Evolutionary conservation across 2,797 vertebrate genomes (phyloP).

Genomic region (Chaetodon trifasciatus): DNA sequence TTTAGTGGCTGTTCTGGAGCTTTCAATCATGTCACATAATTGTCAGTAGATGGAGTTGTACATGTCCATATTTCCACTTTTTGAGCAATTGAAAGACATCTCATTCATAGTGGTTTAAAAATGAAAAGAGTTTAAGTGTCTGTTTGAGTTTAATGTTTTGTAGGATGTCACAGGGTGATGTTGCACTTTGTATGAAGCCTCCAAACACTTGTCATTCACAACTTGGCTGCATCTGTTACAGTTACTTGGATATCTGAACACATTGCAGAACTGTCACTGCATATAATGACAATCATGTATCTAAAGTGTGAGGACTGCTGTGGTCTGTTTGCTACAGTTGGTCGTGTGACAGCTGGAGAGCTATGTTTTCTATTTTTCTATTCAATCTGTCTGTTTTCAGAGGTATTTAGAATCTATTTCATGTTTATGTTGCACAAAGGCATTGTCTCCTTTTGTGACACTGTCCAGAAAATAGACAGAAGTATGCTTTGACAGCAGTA

Average conservation of each 20-base stretch:
- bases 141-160: not conserved
- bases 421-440: conserved; percentile 41
- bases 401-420: conserved; percentile 44
- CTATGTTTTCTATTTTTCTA: not conserved
- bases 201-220: conserved; percentile 19
- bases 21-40: not conserved
- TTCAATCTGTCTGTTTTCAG: conserved; percentile 33
- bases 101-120: not conserved
- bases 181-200: not conserved
- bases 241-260: conserved; percentile 31
- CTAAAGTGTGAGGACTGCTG: conserved; percentile 10
- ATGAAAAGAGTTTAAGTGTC: not conserved
- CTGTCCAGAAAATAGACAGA: conserved; percentile 68
- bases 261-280: conserved; percentile 21
- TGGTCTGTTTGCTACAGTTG: conserved; percentile 11
- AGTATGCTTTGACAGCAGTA: conserved; percentile 68
- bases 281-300: conserved; percentile 23
- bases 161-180: not conserved
- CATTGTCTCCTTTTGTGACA: conserved; percentile 57
- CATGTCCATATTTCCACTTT: not conserved
- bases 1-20: not conserved
- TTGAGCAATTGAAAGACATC: not conserved
- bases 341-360: conserved; percentile 22
- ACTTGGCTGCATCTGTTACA: not conserved
- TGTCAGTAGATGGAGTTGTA: not conserved